Evolutionary conservation across 2,797 vertebrate genomes (phyloP).

Genomic region (Poeciliopsis paucimaculata): DNA sequence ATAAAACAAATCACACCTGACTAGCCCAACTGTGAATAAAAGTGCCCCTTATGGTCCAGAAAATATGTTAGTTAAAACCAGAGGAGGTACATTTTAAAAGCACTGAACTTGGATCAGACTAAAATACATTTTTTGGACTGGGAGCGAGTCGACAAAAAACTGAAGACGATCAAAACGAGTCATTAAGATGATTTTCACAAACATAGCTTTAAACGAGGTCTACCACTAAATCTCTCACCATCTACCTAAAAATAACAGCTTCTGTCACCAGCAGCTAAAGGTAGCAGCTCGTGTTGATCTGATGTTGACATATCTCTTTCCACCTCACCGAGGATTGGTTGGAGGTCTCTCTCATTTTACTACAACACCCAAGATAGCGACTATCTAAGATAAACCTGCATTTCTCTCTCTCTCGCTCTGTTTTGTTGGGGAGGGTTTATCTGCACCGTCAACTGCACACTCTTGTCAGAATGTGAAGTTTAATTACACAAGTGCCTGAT

Average conservation of each 20-base stretch:
- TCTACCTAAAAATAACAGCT: neutral
- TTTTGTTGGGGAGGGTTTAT: neutral
- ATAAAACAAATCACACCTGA: too few relatives aligned
- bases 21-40: too few relatives aligned
- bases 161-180: neutral
- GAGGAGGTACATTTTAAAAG: neutral
- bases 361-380: neutral
- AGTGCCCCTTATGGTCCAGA: too few relatives aligned
- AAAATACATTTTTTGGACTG: neutral
- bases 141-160: too few relatives aligned
- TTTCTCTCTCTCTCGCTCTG: neutral
- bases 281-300: neutral
- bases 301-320: neutral
- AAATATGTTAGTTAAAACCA: neutral
- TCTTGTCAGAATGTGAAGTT: constrained; percentile 1
- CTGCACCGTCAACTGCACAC: neutral
- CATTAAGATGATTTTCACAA: neutral
- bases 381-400: constrained; percentile 3
- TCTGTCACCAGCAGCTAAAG: neutral
- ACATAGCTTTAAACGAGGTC: neutral
- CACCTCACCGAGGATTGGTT: neutral
- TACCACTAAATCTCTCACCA: neutral
- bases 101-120: too few relatives aligned
- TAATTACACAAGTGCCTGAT: constrained; percentile 6
- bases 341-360: neutral